Percentiles rank a stretch among this genome's conserved stretches.
phyloP scores from a whole-genome alignment of 2,888 invertebrate species.

The Dryococelus australis region DNA sequence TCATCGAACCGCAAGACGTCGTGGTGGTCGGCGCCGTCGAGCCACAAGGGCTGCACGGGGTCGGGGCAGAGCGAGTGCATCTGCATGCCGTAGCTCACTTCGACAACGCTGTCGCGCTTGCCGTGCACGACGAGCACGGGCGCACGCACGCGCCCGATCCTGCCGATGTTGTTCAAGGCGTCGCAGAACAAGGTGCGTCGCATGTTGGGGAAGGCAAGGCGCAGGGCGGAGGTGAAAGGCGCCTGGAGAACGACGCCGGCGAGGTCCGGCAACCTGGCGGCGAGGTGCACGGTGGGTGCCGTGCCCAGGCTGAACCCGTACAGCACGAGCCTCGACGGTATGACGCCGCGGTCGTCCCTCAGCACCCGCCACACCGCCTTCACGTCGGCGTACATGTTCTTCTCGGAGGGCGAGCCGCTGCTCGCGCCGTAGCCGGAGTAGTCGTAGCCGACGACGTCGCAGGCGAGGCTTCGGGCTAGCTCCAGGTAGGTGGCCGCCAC shows the following conservation, averaged over 20 bases:
- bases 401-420: not conserved
- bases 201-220: not conserved
- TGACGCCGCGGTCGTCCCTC: not conserved
- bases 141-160: not conserved
- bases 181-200: not conserved
- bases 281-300: not conserved
- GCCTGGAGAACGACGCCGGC: not conserved
- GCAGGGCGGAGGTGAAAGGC: not conserved
- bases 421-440: not conserved
- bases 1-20: not conserved
- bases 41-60: not conserved
- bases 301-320: not conserved
- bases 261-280: not conserved
- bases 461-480: not conserved
- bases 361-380: not conserved
- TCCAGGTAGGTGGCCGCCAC: not conserved
- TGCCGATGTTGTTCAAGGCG: not conserved
- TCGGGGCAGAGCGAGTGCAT: not conserved
- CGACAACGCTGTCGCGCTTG: not conserved
- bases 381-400: not conserved
- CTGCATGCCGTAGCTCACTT: not conserved
- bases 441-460: not conserved
- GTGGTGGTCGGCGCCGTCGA: not conserved
- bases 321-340: not conserved
- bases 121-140: not conserved